Conservation (phyloP, 2,797 vertebrate genomes). For the Miichthys miiuy region DNA sequence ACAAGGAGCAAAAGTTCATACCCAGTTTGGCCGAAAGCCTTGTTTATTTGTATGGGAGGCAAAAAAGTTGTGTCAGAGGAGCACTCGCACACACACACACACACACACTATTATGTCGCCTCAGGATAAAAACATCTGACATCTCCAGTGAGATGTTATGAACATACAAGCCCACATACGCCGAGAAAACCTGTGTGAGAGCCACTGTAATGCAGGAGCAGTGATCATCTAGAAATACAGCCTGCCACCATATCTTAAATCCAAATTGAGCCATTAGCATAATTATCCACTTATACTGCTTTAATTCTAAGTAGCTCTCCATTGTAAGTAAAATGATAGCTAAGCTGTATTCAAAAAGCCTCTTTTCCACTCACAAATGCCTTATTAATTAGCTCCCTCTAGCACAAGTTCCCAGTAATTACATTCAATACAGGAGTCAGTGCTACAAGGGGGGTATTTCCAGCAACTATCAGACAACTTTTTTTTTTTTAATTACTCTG, state of each 20-base stretch:
- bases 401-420: conserved; percentile 81
- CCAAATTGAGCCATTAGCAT: conserved; percentile 83
- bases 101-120: conserved; percentile 49
- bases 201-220: conserved; percentile 45
- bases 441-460: conserved; percentile 50
- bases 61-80: conserved; percentile 56
- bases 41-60: conserved; percentile 47
- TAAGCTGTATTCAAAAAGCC: conserved; percentile 80
- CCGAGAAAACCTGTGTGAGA: conserved; percentile 58
- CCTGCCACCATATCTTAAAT: conserved; percentile 80
- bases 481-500: conserved; percentile 55
- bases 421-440: conserved; percentile 69
- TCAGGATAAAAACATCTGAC: conserved; percentile 67
- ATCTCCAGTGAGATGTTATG: conserved; percentile 61
- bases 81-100: conserved; percentile 24
- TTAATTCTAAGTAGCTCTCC: conserved; percentile 82
- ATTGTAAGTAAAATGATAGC: conserved; percentile 83
- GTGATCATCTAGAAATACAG: conserved; percentile 71
- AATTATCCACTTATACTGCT: conserved; percentile 83
- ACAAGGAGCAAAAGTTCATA: conserved; percentile 37
- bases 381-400: conserved; percentile 88
- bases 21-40: conserved; percentile 27
- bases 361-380: conserved; percentile 79
- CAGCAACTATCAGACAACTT: conserved; percentile 66
- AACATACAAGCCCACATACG: conserved; percentile 65